These are phyloP conservation scores for Tetramorium alpestre DNA, from an alignment of 1,140 invertebrate species.

Conservation along the genomic window DNA sequence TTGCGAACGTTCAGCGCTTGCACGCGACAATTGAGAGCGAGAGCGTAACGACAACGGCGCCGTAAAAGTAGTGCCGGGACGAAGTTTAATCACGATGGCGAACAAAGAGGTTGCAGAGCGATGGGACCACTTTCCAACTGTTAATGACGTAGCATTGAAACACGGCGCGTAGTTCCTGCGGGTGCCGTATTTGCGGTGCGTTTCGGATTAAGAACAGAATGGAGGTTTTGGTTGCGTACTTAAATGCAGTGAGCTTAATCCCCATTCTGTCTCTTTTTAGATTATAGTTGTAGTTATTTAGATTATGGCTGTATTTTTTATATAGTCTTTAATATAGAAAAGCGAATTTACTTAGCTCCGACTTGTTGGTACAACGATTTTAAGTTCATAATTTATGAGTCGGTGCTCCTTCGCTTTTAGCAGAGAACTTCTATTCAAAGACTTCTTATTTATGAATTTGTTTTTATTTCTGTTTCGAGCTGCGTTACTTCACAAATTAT, in stretches of 20 bases:
- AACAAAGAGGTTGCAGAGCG: conserved; percentile 23
- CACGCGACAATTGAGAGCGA: conserved; percentile 13
- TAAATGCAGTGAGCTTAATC: neutral
- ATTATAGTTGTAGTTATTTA: neutral
- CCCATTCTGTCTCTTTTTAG: neutral
- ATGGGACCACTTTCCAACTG: conserved; percentile 42
- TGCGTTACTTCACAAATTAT: neutral
- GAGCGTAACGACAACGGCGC: conserved; percentile 10
- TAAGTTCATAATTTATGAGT: conserved; percentile 5
- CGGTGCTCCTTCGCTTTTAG: neutral
- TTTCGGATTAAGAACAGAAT: conserved; percentile 9
- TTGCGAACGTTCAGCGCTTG: neutral
- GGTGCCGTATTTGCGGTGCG: neutral
- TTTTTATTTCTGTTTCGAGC: neutral
- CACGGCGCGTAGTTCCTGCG: neutral
- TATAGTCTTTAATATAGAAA: neutral
- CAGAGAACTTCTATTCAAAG: neutral
- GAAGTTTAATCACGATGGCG: conserved; percentile 33
- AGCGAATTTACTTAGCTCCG: conserved; percentile 7
- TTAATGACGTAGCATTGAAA: conserved; percentile 53
- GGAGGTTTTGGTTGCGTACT: neutral
- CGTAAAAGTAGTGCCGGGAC: conserved; percentile 34
- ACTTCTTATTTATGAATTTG: neutral
- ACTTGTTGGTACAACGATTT: neutral
- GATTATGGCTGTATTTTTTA: neutral